Evolutionary conservation across 2,888 invertebrate genomes (phyloP).

Genomic region (Leucozona laternaria): DNA sequence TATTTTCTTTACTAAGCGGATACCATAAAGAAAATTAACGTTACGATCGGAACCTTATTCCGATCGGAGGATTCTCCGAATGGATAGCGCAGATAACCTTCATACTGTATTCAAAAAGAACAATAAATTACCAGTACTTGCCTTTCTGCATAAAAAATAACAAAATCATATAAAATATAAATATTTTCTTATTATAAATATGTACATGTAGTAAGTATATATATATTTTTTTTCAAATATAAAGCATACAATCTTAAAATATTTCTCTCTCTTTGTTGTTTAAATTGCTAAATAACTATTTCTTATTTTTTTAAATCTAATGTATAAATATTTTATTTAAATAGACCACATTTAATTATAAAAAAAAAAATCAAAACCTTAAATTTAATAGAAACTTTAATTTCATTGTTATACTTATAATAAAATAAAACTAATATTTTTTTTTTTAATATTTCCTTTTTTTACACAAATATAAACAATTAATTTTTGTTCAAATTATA

Average conservation of each 20-base stretch:
- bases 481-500: conserved; percentile 41
- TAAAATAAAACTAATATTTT: conserved; percentile 28
- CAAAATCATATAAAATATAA: background rate
- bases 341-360: conserved; percentile 14
- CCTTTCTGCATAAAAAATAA: background rate
- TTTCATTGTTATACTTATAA: conserved; percentile 69
- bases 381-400: conserved; percentile 67
- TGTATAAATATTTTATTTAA: conserved; percentile 23
- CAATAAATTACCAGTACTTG: background rate
- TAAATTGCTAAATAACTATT: background rate
- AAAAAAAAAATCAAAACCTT: conserved; percentile 28
- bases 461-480: conserved; percentile 35
- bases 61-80: too few species aligned
- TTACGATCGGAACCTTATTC: too few species aligned
- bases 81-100: too few species aligned
- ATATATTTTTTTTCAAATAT: conserved; percentile 58
- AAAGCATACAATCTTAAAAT: conserved; percentile 70
- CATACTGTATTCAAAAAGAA: too few species aligned
- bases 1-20: too few species aligned
- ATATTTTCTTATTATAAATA: conserved; percentile 43
- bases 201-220: conserved; percentile 33
- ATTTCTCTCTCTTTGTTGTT: conserved; percentile 40
- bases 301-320: conserved; percentile 13
- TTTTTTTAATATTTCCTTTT: conserved; percentile 2
- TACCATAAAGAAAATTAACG: too few species aligned